Conservation (phyloP, 2,888 invertebrate species). For the Orthonychiurus folsomi region DNA sequence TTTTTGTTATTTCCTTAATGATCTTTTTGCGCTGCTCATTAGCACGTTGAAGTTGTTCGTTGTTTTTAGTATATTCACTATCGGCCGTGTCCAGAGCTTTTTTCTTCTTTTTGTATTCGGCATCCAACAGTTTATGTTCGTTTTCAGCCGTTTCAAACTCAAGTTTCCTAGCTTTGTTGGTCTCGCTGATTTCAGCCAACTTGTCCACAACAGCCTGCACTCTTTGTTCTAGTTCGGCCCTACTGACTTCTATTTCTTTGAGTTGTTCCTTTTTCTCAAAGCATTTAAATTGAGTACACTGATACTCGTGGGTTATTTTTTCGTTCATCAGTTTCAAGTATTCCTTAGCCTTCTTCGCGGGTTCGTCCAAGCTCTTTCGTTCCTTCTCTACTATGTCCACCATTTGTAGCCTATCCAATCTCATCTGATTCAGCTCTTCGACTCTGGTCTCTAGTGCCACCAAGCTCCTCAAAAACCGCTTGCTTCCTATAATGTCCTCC, state of each 20-base stretch:
- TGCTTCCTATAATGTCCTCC: conserved; percentile 94
- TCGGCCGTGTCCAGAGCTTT: conserved; percentile 41
- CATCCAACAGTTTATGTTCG: conserved; percentile 27
- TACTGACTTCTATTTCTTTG: conserved; percentile 48
- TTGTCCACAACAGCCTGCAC: conserved; percentile 48
- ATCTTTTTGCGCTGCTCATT: conserved; percentile 46
- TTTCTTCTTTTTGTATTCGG: conserved; percentile 42
- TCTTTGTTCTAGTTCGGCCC: conserved; percentile 51
- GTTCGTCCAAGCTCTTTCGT: conserved; percentile 59
- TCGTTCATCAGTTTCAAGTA: conserved; percentile 30
- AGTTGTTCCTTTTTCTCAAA: conserved; percentile 26
- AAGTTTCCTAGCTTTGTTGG: conserved; percentile 42
- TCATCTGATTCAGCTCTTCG: conserved; percentile 61
- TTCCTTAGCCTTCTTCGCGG: conserved; percentile 45
- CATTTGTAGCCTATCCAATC: conserved; percentile 73
- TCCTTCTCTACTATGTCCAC: conserved; percentile 74
- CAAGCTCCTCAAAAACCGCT: conserved; percentile 58
- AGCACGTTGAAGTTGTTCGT: conserved; percentile 28
- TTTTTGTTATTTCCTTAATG: conserved; percentile 46
- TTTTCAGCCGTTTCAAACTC: conserved; percentile 37
- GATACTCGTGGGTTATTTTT: conserved; percentile 24
- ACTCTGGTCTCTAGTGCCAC: conserved; percentile 62
- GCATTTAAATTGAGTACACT: conserved; percentile 24
- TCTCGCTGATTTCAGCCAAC: conserved; percentile 54
- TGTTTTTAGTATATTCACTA: conserved; percentile 30